Evolutionary conservation across 2,113 vertebrate species (phyloP).

Genomic region (Grammomys surdaster): DNA sequence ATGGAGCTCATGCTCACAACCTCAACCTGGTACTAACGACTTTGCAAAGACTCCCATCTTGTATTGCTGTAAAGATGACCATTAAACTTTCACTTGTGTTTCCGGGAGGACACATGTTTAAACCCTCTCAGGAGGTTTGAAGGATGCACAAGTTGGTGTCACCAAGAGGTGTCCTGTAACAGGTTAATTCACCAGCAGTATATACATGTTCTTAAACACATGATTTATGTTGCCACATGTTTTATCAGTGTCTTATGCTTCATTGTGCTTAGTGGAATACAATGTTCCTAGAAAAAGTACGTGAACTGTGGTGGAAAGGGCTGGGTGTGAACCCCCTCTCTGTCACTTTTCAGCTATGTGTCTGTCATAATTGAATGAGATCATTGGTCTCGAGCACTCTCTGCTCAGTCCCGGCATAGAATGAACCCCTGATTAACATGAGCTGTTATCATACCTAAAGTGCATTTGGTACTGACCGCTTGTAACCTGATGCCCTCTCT

Average conservation of each 20-base stretch:
- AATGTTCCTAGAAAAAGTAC: neutral
- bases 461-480: constrained; percentile 1
- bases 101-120: neutral
- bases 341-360: neutral
- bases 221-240: neutral
- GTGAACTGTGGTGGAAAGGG: neutral
- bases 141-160: neutral
- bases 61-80: neutral
- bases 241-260: neutral
- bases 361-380: neutral
- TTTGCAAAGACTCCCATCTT: neutral
- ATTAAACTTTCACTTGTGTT: neutral
- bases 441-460: neutral
- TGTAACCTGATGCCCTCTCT: neutral
- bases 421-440: neutral
- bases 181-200: neutral
- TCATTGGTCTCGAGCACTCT: neutral
- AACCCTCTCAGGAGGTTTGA: neutral
- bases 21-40: neutral
- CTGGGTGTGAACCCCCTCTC: neutral
- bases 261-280: neutral
- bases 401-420: neutral
- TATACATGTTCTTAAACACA: constrained; percentile 18
- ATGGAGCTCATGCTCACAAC: neutral
- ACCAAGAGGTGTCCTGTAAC: neutral